Evolutionary conservation across 2,797 vertebrate species (phyloP).

Genomic region (Crax fasciolata): DNA sequence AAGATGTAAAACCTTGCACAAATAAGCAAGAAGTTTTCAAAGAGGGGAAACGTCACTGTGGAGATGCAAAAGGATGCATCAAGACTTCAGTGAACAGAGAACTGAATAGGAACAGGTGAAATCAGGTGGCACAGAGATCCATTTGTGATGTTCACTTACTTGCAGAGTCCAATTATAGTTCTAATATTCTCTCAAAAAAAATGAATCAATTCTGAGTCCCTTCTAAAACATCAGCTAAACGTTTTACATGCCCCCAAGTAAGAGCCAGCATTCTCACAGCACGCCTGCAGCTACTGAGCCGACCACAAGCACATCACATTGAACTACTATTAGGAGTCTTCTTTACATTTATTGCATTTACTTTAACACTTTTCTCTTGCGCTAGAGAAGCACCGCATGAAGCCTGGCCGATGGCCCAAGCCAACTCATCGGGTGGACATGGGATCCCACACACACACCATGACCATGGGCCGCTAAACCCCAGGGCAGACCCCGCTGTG

Average conservation of each 20-base stretch:
- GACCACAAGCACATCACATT: not conserved
- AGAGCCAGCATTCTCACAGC: not conserved
- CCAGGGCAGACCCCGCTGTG: not conserved
- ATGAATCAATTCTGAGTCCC: not conserved
- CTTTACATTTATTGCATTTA: not conserved
- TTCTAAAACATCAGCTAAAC: not conserved
- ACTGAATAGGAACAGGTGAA: not conserved
- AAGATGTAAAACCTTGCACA: not conserved
- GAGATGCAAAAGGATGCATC: not conserved
- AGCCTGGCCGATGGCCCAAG: not conserved
- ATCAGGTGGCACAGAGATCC: not conserved
- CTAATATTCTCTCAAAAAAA: not conserved
- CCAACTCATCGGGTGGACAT: not conserved
- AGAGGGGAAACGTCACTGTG: not conserved
- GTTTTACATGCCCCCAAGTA: not conserved
- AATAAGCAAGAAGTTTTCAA: not conserved
- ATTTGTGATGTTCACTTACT: not conserved
- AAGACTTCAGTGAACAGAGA: not conserved
- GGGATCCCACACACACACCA: fast-evolving
- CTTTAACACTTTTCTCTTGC: not conserved
- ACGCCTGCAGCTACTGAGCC: not conserved
- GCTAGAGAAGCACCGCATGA: not conserved
- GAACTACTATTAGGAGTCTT: not conserved
- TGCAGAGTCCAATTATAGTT: not conserved
- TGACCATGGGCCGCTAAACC: fast-evolving